These are phyloP conservation scores for Myopa tessellatipennis DNA, from an alignment of 2,888 invertebrate genomes.

Conservation along the genomic window DNA sequence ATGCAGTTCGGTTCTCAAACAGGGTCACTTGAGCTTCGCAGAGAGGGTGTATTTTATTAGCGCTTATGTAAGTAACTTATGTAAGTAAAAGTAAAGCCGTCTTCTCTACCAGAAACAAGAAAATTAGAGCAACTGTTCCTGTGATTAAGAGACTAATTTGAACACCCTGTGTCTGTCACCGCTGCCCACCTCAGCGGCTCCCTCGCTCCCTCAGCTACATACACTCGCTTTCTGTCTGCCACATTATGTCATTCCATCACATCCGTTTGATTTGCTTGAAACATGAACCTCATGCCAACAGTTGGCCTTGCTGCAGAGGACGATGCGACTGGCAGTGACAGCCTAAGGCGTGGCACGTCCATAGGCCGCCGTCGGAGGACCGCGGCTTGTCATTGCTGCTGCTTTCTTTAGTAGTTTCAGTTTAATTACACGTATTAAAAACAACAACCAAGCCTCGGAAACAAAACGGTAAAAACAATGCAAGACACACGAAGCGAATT, in stretches of 20 bases:
- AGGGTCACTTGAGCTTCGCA: background rate
- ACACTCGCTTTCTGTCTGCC: constrained; percentile 47
- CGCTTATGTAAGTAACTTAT: too few relatives aligned
- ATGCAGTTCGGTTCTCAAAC: constrained; percentile 35
- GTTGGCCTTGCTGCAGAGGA: background rate
- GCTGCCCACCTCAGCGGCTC: background rate
- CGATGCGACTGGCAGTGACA: constrained; percentile 26
- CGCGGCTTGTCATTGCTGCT: constrained; percentile 49
- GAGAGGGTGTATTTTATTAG: background rate
- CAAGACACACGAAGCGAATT: constrained; percentile 17
- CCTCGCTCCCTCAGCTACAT: constrained; percentile 36
- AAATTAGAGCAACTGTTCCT: background rate
- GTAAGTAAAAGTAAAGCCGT: too few relatives aligned
- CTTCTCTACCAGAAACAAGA: background rate
- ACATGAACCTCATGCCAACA: constrained; percentile 49
- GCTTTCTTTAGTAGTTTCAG: constrained; percentile 48
- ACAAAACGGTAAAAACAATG: constrained; percentile 19
- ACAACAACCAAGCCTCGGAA: constrained; percentile 45
- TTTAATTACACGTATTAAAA: constrained; percentile 63
- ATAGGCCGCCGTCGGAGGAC: constrained; percentile 41
- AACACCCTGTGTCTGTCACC: constrained; percentile 23
- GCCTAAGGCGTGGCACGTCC: constrained; percentile 52
- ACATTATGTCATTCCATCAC: constrained; percentile 53
- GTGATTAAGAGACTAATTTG: background rate
- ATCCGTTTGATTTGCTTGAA: constrained; percentile 57